Conservation (phyloP, 2,113 vertebrate genomes). For the Promerops cafer region DNA sequence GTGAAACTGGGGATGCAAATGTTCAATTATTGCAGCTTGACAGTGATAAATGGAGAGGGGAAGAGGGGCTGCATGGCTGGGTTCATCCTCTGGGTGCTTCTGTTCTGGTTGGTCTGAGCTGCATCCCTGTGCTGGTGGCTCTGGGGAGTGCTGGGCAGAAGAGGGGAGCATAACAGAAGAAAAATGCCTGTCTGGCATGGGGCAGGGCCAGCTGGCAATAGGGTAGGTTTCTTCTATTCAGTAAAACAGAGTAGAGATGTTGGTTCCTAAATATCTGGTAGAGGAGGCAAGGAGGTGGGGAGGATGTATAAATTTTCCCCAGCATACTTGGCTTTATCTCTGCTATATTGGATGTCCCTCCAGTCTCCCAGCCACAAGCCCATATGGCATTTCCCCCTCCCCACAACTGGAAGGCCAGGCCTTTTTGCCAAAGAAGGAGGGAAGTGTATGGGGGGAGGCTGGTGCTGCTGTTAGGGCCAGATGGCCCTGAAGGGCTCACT, state of each 20-base stretch:
- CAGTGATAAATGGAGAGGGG: slow-evolving; percentile 46
- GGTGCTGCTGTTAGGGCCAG: neutral
- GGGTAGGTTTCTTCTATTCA: neutral
- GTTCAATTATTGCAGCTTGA: slow-evolving; percentile 44
- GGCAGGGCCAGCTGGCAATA: neutral
- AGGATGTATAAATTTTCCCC: neutral
- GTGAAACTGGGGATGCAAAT: slow-evolving; percentile 38
- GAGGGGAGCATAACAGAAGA: neutral
- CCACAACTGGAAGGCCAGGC: neutral
- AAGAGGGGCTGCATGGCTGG: neutral
- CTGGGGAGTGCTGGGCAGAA: neutral
- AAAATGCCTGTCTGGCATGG: neutral
- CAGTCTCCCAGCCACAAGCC: neutral
- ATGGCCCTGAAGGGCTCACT: neutral
- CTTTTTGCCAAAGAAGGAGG: neutral
- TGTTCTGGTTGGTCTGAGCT: neutral
- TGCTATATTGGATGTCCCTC: neutral
- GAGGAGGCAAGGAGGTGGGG: neutral
- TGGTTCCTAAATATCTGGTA: neutral
- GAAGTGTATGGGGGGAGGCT: neutral
- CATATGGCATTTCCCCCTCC: neutral
- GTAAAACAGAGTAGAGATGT: neutral
- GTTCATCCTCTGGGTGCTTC: neutral
- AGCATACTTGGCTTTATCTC: neutral
- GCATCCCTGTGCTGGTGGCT: neutral